These are phyloP conservation scores for Semibalanus balanoides DNA, from an alignment of 1,140 invertebrate genomes.

Conservation along the genomic window DNA sequence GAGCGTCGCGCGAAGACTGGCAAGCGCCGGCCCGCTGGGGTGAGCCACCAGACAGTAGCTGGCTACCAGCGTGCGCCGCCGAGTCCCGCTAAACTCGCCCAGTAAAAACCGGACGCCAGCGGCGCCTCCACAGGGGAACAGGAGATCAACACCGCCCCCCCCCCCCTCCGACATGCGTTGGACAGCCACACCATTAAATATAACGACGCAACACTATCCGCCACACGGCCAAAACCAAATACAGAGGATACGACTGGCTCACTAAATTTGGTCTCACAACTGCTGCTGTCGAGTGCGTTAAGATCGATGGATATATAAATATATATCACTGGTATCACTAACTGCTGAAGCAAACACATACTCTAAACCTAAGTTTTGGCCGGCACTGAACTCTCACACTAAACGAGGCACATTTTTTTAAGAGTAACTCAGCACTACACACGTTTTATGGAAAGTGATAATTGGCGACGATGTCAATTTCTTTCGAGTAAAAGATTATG, in stretches of 20 bases:
- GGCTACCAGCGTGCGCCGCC: neutral
- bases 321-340: neutral
- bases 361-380: neutral
- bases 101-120: neutral
- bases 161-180: neutral
- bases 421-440: neutral
- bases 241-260: neutral
- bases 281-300: neutral
- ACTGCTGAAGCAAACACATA: neutral
- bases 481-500: neutral
- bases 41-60: neutral
- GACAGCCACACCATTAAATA: neutral
- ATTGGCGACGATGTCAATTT: neutral
- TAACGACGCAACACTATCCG: neutral
- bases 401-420: neutral
- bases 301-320: neutral
- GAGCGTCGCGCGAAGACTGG: neutral
- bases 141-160: neutral
- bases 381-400: neutral
- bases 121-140: neutral
- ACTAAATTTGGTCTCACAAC: neutral
- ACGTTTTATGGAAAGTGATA: neutral
- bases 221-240: neutral
- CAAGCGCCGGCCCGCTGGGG: neutral
- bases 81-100: neutral